Evolutionary conservation across 1,140 invertebrate genomes (phyloP), one percentile per base, ranked within the genome.

Genomic region (Drosophila athabasca): DNA sequence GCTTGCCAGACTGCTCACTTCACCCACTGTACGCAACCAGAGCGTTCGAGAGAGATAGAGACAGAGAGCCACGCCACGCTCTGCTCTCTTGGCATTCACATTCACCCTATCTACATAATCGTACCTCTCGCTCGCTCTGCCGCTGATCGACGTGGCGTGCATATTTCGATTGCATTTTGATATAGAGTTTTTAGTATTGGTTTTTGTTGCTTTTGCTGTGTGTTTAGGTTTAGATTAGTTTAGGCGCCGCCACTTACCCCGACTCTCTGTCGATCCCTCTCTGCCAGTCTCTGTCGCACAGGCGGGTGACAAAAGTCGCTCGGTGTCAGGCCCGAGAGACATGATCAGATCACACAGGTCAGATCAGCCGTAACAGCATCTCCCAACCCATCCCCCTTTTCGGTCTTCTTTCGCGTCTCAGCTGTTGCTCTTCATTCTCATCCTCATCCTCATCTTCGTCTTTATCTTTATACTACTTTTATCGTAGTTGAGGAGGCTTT

Each of bases 261-360:
- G 31, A 31, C 31, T 39, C 11, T 11, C 11, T 39, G 3, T 11
- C 35, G 1, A 0, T 11, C 35, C 4, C 7, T 39, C 7, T 2
- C 29, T 31, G 7, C 8, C 29, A 31, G 9, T 13, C 35, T 4
- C 31, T 31, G 7, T 31, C 31, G 31, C 8, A 8, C 8, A 31
- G 31, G 64, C 64, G 24, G 64, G 66, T 69, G 65, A 70, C 67
- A 70, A 70, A 69, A 69, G 67, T 69, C 52, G 69, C 68, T 35
- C 43, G 62, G 24, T 57, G 66, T 69, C 66, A 69, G 65, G 52
- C 45, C 52, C 65, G n/a, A 43, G 65, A 39, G 67, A 69, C 66
- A 69, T 69, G 66, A 69, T 70, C 67, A 68, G 24, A 19, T 53
- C 51, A 35, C 51, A 52, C 17, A 19, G 17, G 1, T 52, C 52